A percentile compares a stretch with the other conserved stretches of the same genome.
Conservation (phyloP, 1,140 invertebrate genomes). For the Ylistrum balloti region DNA sequence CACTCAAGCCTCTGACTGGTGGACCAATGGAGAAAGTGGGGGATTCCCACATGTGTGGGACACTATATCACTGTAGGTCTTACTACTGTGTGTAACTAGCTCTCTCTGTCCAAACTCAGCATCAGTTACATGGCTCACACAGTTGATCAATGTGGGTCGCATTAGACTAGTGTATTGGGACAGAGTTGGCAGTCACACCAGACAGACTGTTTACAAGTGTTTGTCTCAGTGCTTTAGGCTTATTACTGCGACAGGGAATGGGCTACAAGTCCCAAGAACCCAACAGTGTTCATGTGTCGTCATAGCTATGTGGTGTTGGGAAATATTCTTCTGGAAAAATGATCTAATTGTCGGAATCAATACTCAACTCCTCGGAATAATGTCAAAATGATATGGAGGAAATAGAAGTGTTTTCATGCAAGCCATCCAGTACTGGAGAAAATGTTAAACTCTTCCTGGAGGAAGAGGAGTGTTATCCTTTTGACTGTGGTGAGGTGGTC, state of each 20-base stretch:
- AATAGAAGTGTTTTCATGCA: constrained; percentile 59
- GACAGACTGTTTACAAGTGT: constrained; percentile 6
- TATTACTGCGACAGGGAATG: not conserved
- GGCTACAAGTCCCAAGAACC: constrained; percentile 22
- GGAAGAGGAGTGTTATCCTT: constrained; percentile 41
- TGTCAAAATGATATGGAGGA: constrained; percentile 58
- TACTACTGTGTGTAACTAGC: constrained; percentile 9
- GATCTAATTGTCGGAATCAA: not conserved
- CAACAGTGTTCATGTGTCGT: not conserved
- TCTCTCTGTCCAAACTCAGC: constrained; percentile 25
- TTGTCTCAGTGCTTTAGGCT: not conserved
- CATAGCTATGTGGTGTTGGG: constrained; percentile 5
- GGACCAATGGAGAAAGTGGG: constrained; percentile 29
- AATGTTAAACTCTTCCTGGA: constrained; percentile 61
- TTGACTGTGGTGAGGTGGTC: constrained; percentile 20
- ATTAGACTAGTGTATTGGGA: constrained; percentile 14
- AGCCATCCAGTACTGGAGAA: constrained; percentile 57
- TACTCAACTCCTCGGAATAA: constrained; percentile 9
- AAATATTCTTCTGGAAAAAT: constrained; percentile 18
- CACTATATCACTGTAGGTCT: not conserved
- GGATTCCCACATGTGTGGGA: constrained; percentile 24
- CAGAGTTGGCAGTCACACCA: not conserved
- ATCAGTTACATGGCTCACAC: constrained; percentile 32
- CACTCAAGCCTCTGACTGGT: not conserved
- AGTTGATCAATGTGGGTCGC: constrained; percentile 37